Base-by-base conservation (phyloP, 2,797 vertebrate genomes). In the Jordanella pulchra region DNA sequence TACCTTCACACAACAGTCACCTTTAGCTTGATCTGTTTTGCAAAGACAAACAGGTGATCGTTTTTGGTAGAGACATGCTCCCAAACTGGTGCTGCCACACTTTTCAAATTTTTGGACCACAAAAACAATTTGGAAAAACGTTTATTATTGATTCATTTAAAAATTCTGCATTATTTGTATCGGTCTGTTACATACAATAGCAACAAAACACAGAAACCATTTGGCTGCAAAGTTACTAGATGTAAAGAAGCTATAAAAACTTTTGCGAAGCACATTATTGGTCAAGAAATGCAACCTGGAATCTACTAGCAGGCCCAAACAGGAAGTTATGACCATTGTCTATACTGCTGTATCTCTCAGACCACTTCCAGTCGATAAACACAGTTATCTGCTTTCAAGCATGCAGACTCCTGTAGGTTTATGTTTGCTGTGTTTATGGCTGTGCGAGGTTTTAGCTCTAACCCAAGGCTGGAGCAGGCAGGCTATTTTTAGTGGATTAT, bases 261-360 rank as follows among this genome's bases (percentile, higher is more conserved):
- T 18, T 68, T 61, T 28, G 30, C 17, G 21, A 58, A 10, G 17
- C 28, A 32, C 55, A 18, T 7, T 58, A 7, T 28, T 18, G 2
- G 25, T 55, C 53, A 27, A 55, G 12, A 56, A 30, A 30, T 5
- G 14, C 35, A 32, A 75, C 30, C 69, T n/a, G 17, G 23, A 28
- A 47, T 55, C 28, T 68, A 32, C 67, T 71, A 65, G 17, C 42
- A n/a, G 18, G 15, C 35, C 12, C 77, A 67, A 82, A 79, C 68
- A 72, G 45, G 75, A 84, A 65, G 28, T 67, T 0, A 60, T 64
- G 14, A 25, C 65, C 58, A 74, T 81, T 73, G 71, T 75, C 45
- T 35, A 69, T 28, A 30, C 14, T 55, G 55, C 48, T 77, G 56
- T 73, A 51, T 45, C 13, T 60, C 28, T 77, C 67, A 80, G 42